Conservation (phyloP, 2,888 invertebrate genomes). For the Cataglyphis livida region DNA sequence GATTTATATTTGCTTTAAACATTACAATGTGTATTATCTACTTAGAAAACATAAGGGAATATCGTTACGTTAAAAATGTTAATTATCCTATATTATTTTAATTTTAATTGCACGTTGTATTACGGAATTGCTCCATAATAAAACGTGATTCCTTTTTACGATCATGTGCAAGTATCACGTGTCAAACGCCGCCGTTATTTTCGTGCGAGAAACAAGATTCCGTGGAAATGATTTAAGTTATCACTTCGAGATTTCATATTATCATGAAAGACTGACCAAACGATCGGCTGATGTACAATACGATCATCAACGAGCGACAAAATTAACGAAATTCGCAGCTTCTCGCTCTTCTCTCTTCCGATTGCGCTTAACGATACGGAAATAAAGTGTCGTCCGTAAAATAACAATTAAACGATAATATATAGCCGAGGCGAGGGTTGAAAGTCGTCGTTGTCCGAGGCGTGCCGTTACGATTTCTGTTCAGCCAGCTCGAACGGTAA, state of each 20-base stretch:
- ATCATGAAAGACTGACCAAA: neutral
- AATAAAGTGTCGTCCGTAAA: constrained; percentile 42
- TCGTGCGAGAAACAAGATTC: neutral
- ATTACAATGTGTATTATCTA: constrained; percentile 59
- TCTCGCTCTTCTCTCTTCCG: neutral
- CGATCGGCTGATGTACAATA: neutral
- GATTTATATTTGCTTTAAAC: constrained; percentile 78
- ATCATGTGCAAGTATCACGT: constrained; percentile 46
- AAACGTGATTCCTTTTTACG: constrained; percentile 70
- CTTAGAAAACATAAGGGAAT: constrained; percentile 52
- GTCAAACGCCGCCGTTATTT: neutral
- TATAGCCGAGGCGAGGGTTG: constrained; percentile 4
- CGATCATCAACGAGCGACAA: neutral
- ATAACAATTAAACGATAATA: constrained; percentile 39
- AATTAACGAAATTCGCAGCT: constrained; percentile 22
- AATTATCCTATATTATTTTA: constrained; percentile 79
- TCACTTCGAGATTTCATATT: neutral
- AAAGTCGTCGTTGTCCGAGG: constrained; percentile 19
- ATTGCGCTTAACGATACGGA: constrained; percentile 15
- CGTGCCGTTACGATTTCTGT: constrained; percentile 19
- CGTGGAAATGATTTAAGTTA: constrained; percentile 12
- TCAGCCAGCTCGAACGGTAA: neutral
- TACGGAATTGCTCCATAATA: constrained; percentile 57
- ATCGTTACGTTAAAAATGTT: constrained; percentile 69
- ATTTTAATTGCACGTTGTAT: constrained; percentile 73